These are phyloP conservation scores for Oreortyx pictus DNA, from an alignment of 2,797 vertebrate species.

Conservation along the genomic window DNA sequence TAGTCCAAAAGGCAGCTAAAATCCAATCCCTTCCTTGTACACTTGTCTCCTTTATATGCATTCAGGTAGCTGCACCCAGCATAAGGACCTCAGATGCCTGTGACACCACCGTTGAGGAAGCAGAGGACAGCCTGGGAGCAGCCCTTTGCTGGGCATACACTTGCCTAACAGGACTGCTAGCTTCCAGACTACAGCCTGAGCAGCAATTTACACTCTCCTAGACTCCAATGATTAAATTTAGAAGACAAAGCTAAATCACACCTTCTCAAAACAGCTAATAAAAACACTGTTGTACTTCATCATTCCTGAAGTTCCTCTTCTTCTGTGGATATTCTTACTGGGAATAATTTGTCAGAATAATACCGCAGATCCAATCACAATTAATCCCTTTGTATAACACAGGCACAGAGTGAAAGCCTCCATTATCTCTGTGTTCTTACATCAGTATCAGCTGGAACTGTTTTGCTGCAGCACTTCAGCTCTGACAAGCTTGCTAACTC, in stretches of 20 bases:
- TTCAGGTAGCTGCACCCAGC: background rate
- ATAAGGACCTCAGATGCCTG: background rate
- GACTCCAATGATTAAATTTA: background rate
- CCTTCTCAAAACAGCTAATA: background rate
- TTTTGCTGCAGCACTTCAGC: background rate
- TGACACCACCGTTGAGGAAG: background rate
- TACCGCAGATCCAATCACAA: background rate
- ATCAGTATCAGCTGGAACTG: background rate
- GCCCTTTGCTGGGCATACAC: background rate
- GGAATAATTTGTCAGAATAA: constrained; percentile 29
- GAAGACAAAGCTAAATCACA: background rate
- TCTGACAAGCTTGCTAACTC: background rate
- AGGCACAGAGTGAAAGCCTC: background rate
- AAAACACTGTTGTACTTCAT: background rate
- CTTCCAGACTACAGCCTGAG: background rate
- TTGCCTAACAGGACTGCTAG: background rate
- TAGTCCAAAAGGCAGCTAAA: background rate
- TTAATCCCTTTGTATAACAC: constrained; percentile 3
- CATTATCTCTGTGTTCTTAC: background rate
- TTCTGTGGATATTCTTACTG: background rate
- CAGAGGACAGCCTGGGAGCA: background rate
- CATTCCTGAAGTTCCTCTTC: background rate
- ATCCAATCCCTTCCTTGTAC: background rate
- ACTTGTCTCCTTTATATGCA: background rate
- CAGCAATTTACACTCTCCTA: background rate